phyloP scores from a whole-genome alignment of 1,140 invertebrate species.

The Drosophila athabasca region DNA sequence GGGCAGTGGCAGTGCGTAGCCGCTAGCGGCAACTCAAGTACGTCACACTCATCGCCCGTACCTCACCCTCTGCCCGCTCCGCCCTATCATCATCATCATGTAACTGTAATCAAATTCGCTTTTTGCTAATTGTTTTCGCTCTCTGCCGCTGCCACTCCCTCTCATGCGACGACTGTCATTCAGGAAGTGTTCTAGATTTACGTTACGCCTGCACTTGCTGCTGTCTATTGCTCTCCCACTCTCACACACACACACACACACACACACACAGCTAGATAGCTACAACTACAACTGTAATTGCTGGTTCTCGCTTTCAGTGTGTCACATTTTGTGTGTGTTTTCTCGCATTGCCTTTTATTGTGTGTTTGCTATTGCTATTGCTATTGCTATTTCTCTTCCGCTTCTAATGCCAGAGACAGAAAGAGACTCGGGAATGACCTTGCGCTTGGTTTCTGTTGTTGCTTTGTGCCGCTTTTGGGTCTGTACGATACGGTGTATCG shows the following conservation, averaged over 20 bases:
- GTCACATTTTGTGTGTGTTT: constrained; percentile 59
- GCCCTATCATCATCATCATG: constrained; percentile 16
- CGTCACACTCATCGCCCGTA: constrained; percentile 51
- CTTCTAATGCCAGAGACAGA: constrained; percentile 64
- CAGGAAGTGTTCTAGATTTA: constrained; percentile 71
- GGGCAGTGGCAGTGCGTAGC: constrained; percentile 1
- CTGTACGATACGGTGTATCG: too few relatives aligned
- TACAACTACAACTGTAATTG: constrained; percentile 30
- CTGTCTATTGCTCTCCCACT: background rate
- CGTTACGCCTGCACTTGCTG: constrained; percentile 68
- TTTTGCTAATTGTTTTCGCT: constrained; percentile 66
- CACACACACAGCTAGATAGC: background rate
- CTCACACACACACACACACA: background rate
- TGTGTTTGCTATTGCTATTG: constrained; percentile 36
- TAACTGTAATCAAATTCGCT: constrained; percentile 80
- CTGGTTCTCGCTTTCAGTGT: constrained; percentile 66
- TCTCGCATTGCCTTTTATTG: constrained; percentile 61
- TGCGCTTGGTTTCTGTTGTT: constrained; percentile 61
- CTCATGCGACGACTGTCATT: constrained; percentile 17
- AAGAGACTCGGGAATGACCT: constrained; percentile 60
- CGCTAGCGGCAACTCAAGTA: constrained; percentile 41
- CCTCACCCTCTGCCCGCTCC: background rate
- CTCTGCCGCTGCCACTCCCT: constrained; percentile 8
- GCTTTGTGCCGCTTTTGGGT: constrained; percentile 16
- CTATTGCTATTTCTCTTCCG: constrained; percentile 73